Percentiles rank a stretch among this genome's conserved stretches.
Evolutionary conservation across 2,113 vertebrate species (phyloP).

Genomic region (Bagarius yarrelli): DNA sequence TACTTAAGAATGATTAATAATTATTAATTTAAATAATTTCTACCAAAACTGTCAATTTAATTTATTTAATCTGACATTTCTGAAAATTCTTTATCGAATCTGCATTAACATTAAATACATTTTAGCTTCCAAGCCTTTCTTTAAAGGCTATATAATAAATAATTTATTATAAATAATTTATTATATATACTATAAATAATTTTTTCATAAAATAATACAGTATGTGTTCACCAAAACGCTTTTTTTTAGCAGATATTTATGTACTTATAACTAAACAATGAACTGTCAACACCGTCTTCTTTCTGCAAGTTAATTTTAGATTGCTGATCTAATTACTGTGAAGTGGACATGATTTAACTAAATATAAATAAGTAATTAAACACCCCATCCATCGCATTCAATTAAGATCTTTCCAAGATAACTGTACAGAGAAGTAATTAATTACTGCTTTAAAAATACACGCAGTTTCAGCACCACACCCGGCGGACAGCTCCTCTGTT

Average conservation of each 20-base stretch:
- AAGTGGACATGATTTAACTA: neutral
- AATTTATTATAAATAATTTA: too few species aligned
- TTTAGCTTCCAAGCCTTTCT: too few species aligned
- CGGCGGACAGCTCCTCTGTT: conserved; percentile 45
- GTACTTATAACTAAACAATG: neutral
- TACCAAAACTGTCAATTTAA: too few species aligned
- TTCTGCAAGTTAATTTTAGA: neutral
- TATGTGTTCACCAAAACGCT: too few species aligned
- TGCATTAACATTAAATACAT: too few species aligned
- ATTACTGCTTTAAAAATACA: neutral
- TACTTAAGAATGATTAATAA: too few species aligned
- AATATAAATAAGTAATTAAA: neutral
- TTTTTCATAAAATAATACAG: too few species aligned
- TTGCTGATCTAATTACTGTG: neutral
- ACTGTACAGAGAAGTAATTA: neutral
- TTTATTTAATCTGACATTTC: too few species aligned
- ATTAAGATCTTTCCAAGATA: neutral
- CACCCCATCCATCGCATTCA: neutral
- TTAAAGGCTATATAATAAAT: too few species aligned
- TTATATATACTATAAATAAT: too few species aligned
- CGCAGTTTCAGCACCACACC: conserved; percentile 48
- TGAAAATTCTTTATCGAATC: too few species aligned
- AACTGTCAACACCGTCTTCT: neutral
- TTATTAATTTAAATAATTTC: too few species aligned
- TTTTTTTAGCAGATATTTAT: neutral